Evolutionary conservation across 2,797 vertebrate species (phyloP), one percentile per base, ranked within the genome.

Genomic region (Adelosebastes latens): DNA sequence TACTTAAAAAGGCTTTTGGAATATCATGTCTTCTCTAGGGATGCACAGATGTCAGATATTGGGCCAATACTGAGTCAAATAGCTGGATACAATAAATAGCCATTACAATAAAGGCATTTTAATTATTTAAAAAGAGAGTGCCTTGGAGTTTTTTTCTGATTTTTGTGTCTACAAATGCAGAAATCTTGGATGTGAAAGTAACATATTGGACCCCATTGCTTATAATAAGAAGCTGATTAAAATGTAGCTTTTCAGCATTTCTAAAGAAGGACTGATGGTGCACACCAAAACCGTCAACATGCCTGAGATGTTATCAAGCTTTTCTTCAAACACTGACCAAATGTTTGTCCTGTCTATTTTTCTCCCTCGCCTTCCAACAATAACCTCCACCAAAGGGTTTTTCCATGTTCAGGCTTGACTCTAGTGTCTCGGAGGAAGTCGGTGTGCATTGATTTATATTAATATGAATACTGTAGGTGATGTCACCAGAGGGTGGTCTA

Each of bases 401-500:
- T 91, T 91, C 79, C 71, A 0, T 89, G 73, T 86, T 81, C 13
- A 34, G 39, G 11, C 78, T 71, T 22, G 29, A 75, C 59, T 70
- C 3, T 3, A 70, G 77, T 24, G 53, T 83, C 36, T 74, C 58
- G n/a, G 68, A 75, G 71, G 69, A 88, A 67, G 86, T 39, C 32
- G 29, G 14, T 59, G 46, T 72, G 31, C 68, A 87, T 89, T 82
- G 85, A 92, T 89, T 83, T 71, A 61, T 71, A 63, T 82, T 42
- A 49, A 60, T 69, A 85, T 94, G 42, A 90, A 92, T 93, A 85
- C 88, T 90, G 80, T 59, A 89, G 74, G 72, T 72, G 73, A 86
- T 84, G 82, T 80, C 59, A 82, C 42, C 83, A 55, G 60, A 36
- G 31, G 82, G 71, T 46, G 58, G 76, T 64, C 84, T 90, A 87